These are phyloP conservation scores for Petrosia ficiformis DNA, from an alignment of 37 sponge, comb jelly and placozoan species.

Conservation along the genomic window DNA sequence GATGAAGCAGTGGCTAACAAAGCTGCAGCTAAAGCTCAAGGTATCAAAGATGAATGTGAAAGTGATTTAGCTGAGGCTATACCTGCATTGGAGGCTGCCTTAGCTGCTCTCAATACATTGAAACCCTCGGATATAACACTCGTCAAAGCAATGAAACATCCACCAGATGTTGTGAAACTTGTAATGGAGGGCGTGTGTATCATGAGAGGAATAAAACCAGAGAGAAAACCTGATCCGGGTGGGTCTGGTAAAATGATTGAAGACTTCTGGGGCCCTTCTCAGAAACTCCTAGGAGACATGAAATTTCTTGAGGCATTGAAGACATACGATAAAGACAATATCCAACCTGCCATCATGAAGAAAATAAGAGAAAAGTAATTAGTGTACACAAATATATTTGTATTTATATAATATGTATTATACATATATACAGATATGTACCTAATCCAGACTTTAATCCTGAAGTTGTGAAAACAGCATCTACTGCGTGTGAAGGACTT, in stretches of 20 bases:
- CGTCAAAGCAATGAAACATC: constrained; percentile 98
- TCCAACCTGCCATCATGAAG: constrained; percentile 88
- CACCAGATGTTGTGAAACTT: constrained; percentile 85
- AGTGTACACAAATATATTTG: no score
- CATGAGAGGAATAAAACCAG: constrained; percentile 90
- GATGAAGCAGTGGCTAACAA: constrained; percentile 97
- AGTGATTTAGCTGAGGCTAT: constrained; percentile 94
- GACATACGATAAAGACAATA: constrained; percentile 96
- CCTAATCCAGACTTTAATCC: constrained; percentile 90
- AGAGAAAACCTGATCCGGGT: constrained; percentile 95
- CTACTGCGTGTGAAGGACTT: constrained; percentile 94
- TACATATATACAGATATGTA: constrained; percentile 54
- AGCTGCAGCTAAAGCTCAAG: constrained; percentile 90
- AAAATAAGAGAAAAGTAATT: constrained; percentile 93
- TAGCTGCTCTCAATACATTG: constrained; percentile 96
- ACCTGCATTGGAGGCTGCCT: constrained; percentile 95
- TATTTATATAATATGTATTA: not conserved
- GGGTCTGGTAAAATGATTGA: constrained; percentile 96
- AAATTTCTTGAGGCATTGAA: constrained; percentile 96
- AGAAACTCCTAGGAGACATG: constrained; percentile 91
- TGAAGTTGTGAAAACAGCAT: constrained; percentile 82
- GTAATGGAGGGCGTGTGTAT: constrained; percentile 98
- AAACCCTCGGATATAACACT: constrained; percentile 94
- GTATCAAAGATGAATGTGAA: constrained; percentile 98
- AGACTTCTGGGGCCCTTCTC: constrained; percentile 97